Percentiles rank a stretch among this genome's conserved stretches.
Conservation (phyloP, 2,888 invertebrate genomes). For the Kryphioiulus occultus region DNA sequence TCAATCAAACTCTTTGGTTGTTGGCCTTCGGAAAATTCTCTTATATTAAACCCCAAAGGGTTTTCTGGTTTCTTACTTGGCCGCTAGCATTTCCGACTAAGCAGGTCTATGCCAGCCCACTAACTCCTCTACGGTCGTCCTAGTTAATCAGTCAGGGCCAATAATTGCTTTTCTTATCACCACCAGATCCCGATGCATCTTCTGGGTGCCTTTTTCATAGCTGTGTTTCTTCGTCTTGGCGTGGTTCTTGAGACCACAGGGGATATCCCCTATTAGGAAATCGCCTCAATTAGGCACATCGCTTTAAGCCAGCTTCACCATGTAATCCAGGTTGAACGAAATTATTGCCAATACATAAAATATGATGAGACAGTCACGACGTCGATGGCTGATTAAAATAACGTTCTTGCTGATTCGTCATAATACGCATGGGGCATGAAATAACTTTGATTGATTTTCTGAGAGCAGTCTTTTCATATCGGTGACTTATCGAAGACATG, state of each 20-base stretch:
- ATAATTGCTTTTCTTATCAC: constrained; percentile 26
- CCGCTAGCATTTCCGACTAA: background rate
- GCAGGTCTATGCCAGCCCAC: background rate
- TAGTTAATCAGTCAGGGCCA: constrained; percentile 4
- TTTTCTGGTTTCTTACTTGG: background rate
- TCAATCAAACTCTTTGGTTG: constrained; percentile 26
- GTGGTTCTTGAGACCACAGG: background rate
- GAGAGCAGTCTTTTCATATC: background rate
- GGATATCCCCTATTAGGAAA: background rate
- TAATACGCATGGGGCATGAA: background rate
- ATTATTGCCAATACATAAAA: background rate
- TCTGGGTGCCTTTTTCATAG: background rate
- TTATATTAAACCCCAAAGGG: constrained; percentile 2
- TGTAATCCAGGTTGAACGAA: background rate
- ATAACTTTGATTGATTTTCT: background rate
- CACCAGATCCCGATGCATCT: constrained; percentile 8
- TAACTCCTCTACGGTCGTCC: background rate
- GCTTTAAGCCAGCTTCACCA: background rate
- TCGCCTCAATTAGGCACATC: background rate
- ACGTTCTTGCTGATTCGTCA: background rate
- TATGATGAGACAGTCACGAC: background rate
- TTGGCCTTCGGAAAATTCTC: background rate
- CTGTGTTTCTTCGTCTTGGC: background rate
- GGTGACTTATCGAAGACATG: background rate
- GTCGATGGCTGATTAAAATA: background rate